Evolutionary conservation across 2,888 invertebrate species (phyloP).

Genomic region (Clivina fossor): DNA sequence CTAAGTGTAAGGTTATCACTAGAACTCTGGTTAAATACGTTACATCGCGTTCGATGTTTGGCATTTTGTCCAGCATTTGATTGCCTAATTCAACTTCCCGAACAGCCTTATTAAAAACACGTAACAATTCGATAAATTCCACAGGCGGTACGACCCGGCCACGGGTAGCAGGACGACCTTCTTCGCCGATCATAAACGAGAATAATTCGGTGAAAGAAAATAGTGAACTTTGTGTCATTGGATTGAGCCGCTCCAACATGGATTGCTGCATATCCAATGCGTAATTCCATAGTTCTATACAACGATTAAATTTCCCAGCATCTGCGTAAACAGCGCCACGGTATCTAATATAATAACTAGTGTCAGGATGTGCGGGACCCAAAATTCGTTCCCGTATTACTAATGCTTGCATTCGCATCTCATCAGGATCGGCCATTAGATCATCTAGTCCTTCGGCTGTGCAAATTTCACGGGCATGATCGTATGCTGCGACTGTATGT

Average conservation of each 20-base stretch:
- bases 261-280: constrained; percentile 95
- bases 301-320: constrained; percentile 85
- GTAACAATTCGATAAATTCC: constrained; percentile 77
- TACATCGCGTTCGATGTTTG: constrained; percentile 70
- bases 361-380: constrained; percentile 94
- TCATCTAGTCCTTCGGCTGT: constrained; percentile 79
- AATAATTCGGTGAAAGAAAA: constrained; percentile 94
- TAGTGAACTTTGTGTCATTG: constrained; percentile 92
- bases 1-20: constrained; percentile 82
- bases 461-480: constrained; percentile 81
- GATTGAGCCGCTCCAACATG: constrained; percentile 88
- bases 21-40: constrained; percentile 81
- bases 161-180: constrained; percentile 67
- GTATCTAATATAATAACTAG: constrained; percentile 94
- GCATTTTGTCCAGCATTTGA: constrained; percentile 60
- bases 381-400: constrained; percentile 90
- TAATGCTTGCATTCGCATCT: constrained; percentile 93
- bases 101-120: constrained; percentile 82
- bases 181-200: constrained; percentile 90
- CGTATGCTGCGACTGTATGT: constrained; percentile 82
- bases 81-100: constrained; percentile 70
- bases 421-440: constrained; percentile 89
- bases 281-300: constrained; percentile 95
- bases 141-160: constrained; percentile 79
- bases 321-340: constrained; percentile 77